phyloP scores from a whole-genome alignment of 2,797 vertebrate species.

The Lagocephalus sceleratus region DNA sequence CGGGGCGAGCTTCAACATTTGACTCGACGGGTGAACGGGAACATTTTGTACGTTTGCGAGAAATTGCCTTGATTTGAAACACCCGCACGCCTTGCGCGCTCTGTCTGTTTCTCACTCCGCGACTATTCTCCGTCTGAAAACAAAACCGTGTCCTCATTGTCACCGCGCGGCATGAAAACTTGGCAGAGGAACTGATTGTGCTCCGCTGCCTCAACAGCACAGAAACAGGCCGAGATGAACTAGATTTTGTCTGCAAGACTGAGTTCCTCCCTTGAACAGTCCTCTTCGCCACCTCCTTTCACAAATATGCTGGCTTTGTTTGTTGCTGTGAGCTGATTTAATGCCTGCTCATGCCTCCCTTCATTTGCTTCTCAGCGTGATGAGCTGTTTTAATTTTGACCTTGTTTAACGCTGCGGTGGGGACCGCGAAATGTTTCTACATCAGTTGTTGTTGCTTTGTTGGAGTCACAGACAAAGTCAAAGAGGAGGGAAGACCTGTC shows the following conservation, averaged over 20 bases:
- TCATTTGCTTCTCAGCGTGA: slow-evolving; percentile 27
- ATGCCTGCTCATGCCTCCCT: slow-evolving; percentile 13
- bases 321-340: slow-evolving; percentile 23
- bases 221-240: slow-evolving; percentile 41
- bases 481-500: slow-evolving; percentile 42
- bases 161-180: slow-evolving; percentile 29
- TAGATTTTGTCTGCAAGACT: slow-evolving; percentile 33
- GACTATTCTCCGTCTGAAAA: not conserved
- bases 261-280: slow-evolving; percentile 38
- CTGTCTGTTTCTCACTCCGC: too few species aligned
- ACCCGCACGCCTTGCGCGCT: too few species aligned
- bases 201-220: slow-evolving; percentile 24
- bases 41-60: too few species aligned
- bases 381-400: slow-evolving; percentile 41
- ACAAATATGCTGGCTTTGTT: slow-evolving; percentile 35
- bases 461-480: slow-evolving; percentile 49
- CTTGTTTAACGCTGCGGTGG: slow-evolving; percentile 54
- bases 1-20: too few species aligned
- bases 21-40: too few species aligned
- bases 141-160: slow-evolving; percentile 8
- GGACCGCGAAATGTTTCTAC: slow-evolving; percentile 49
- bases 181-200: slow-evolving; percentile 19
- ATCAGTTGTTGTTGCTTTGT: slow-evolving; percentile 58
- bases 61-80: too few species aligned
- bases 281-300: slow-evolving; percentile 19